Evolutionary conservation across 1,140 invertebrate genomes (phyloP), one percentile per base, ranked within the genome.

Genomic region (Saxidomus purpurata): DNA sequence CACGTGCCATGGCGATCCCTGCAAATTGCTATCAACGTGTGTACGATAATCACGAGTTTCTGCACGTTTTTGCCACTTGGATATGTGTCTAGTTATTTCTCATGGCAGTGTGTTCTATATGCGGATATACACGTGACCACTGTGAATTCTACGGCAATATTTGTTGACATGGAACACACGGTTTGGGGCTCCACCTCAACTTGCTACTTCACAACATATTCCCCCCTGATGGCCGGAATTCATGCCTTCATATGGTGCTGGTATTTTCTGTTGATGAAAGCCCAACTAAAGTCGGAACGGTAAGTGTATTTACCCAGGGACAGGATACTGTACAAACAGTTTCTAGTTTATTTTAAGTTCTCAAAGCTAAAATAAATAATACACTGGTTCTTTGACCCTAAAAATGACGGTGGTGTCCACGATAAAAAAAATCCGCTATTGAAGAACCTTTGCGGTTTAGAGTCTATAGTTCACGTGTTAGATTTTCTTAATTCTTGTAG

Each of bases 201-300:
- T 17, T 88, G 86, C 52, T n/a, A n/a, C 3, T 88, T 52, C 40
- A 43, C 71, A 15, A 88, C 77, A 36, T 88, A 88, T 31, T 67
- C 86, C 13, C 76, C 77, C 8, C 9, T 88, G 17, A 22, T 79
- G 15, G 47, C 49, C 0, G 52, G 76, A 31, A 59, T 79, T 17
- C 86, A 88, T 38, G 86, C 86, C 4, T 88, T 88, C 61, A 88
- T 88, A 8, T 88, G 86, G 86, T 80, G 71, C 59, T 88, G 86
- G 86, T 88, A 79, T 31, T 88, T 63, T 55, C 17, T 88, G 25
- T 55, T 88, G 11, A 61, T 88, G 52, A 88, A 81, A 71, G 47
- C 19, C 11, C 86, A 88, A 28, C 31, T 88, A 17, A 88, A 88
- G 49, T 15, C 49, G n/a, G 86, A 88, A 25, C 49, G 71, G 86